Evolutionary conservation across 2,113 vertebrate genomes (phyloP), one percentile per base, ranked within the genome.

Genomic region (Ctenomys sociabilis): DNA sequence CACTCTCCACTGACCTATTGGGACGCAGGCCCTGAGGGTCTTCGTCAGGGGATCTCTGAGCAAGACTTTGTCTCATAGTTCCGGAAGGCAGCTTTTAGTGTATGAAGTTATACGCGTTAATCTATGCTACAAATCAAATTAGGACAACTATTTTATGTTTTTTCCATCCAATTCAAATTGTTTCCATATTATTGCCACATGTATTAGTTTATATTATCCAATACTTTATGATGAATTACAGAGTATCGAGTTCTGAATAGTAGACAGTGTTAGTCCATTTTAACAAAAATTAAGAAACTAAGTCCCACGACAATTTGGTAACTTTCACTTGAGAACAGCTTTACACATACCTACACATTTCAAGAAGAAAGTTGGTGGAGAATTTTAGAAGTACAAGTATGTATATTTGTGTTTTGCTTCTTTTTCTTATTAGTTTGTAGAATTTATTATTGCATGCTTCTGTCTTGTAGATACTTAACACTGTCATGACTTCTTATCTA

Each of bases 281-380:
- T 52, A 77, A n/a, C 40, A 63, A 90, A 90, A 43, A 12, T 68
- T 49, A 85, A 63, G 40, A 94, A 94, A 85, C 57, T 87, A 83
- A 64, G 37, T 92, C 89, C 16, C 17, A 72, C 82, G 22, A 86
- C 4, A 61, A 77, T 59, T 88, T 63, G 11, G 54, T 82, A 64
- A 89, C 73, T 90, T 43, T 96, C 32, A 94, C 85, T 40, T 45
- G 64, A 82, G 21, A 75, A 88, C 57, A 26, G 28, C 57, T 45
- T 61, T 61, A 32, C 28, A 85, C 37, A 84, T 21, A 43, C 59
- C 22, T 37, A n/a, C 3, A 26, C 32, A 52, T 37, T 17, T 17
- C 21, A 72, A 57, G 26, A 59, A 5, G 43, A 19, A 77, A 61
- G 16, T 32, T 88, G 35, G 4, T 22, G 5, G 11, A 45, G 7